Evolutionary conservation across 2,113 vertebrate genomes (phyloP), one percentile per base, ranked within the genome.

Genomic region (Protobothrops mucrosquamatus): DNA sequence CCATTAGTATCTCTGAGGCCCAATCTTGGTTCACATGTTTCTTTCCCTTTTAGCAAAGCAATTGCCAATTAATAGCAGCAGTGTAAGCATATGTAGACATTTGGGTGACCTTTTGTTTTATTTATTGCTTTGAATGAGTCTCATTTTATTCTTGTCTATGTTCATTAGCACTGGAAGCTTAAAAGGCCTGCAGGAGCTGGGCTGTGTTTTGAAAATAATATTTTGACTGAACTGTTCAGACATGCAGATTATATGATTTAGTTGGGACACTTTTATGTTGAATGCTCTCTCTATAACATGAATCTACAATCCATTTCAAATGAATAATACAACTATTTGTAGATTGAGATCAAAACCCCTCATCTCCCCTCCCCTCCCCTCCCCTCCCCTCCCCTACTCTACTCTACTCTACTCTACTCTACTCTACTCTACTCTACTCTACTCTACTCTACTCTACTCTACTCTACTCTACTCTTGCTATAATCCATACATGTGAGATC

Each of bases 1-100:
- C 97, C 97, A 97, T 95, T 94, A 98, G 97, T 96, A 97, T 98
- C 98, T 98, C 98, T 96, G 96, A 98, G 97, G 97, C 97, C 96
- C 95, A 96, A 98, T 97, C 97, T 98, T 87, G 74, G 86, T 96
- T 98, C 97, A 94, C 95, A 88, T 94, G 96, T 89, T 2, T 95
- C 97, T 97, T 96, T 95, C 91, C 95, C 95, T 96, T 96, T 87
- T 93, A 96, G 95, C 91, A 91, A 94, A 96, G 94, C 94, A 97
- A 97, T 90, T 90, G 81, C 29, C 92, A 93, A 93, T 97, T 96
- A 97, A 95, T 95, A 96, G 94, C 92, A 92, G 85, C 26, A 8
- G 54, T 2, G 0, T 94, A 92, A 95, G 94, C 94, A 54, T 92
- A 93, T 95, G 94, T 92, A 95, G 94, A 94, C 46, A 56, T 93